These are phyloP conservation scores for Spisula solida DNA, from an alignment of 2,888 invertebrate species.

Conservation along the genomic window DNA sequence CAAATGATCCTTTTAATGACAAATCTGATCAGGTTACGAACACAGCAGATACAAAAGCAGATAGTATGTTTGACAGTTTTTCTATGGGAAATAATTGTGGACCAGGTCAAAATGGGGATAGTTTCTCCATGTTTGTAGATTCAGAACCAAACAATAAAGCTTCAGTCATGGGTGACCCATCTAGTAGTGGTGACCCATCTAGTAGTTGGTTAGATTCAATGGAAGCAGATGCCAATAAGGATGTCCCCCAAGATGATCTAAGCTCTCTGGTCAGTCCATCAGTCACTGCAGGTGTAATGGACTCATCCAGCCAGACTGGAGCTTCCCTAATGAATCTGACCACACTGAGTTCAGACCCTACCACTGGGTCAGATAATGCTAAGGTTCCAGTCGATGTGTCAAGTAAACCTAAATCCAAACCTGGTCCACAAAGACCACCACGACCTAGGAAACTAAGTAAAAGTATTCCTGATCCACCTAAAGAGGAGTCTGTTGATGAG, in stretches of 20 bases:
- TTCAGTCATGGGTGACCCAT: neutral
- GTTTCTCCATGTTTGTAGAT: conserved; percentile 11
- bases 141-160: conserved; percentile 18
- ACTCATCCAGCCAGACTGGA: conserved; percentile 62
- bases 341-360: neutral
- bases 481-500: neutral
- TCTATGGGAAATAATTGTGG: neutral
- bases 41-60: too few relatives aligned
- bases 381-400: neutral
- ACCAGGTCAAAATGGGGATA: neutral
- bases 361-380: neutral
- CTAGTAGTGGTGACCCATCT: conserved; percentile 23
- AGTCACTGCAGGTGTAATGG: conserved; percentile 8
- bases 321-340: conserved; percentile 41
- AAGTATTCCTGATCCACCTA: neutral
- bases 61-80: neutral
- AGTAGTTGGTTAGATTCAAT: conserved; percentile 54
- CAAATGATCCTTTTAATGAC: conserved; percentile 22
- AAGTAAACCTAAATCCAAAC: neutral
- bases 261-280: conserved; percentile 31
- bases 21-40: neutral
- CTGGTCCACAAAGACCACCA: conserved; percentile 12
- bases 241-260: conserved; percentile 39
- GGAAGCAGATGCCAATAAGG: conserved; percentile 60
- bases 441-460: neutral